phyloP scores from a whole-genome alignment of 2,888 invertebrate species.

The Cryptosula pallasiana region DNA sequence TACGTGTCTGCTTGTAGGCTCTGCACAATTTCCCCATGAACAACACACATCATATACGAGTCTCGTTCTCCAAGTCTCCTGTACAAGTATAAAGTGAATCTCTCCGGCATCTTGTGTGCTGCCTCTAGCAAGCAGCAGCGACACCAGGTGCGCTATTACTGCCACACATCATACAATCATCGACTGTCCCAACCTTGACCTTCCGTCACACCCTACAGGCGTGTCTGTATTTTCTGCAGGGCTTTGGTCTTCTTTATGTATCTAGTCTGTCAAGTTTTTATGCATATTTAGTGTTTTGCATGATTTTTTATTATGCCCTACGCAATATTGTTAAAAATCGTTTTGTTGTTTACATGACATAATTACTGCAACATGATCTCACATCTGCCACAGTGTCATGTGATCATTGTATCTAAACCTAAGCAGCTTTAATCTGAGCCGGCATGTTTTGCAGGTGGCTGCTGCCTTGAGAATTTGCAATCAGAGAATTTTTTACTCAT shows the following conservation, averaged over 20 bases:
- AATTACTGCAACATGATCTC: not conserved
- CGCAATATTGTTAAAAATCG: not conserved
- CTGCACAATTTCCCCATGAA: conserved; percentile 99
- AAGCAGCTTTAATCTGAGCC: too few relatives aligned
- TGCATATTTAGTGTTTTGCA: not conserved
- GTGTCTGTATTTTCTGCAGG: too few relatives aligned
- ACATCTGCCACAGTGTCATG: not conserved
- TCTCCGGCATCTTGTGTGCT: too few relatives aligned
- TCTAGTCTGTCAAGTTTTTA: not conserved
- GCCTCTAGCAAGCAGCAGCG: too few relatives aligned
- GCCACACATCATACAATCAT: too few relatives aligned
- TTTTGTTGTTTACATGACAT: not conserved
- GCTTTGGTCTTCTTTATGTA: too few relatives aligned
- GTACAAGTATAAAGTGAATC: conserved; percentile 30
- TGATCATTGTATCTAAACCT: too few relatives aligned
- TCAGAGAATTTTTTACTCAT: not conserved
- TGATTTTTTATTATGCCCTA: not conserved
- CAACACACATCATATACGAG: conserved; percentile 95
- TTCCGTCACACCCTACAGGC: too few relatives aligned
- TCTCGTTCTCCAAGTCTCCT: conserved; percentile 86
- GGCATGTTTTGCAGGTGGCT: not conserved
- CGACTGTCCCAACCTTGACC: too few relatives aligned
- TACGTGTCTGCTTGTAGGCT: conserved; percentile 59
- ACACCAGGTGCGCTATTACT: too few relatives aligned
- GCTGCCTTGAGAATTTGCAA: not conserved